Evolutionary conservation across 2,113 vertebrate species (phyloP), one percentile per base, ranked within the genome.

Genomic region (Blennius ocellaris): DNA sequence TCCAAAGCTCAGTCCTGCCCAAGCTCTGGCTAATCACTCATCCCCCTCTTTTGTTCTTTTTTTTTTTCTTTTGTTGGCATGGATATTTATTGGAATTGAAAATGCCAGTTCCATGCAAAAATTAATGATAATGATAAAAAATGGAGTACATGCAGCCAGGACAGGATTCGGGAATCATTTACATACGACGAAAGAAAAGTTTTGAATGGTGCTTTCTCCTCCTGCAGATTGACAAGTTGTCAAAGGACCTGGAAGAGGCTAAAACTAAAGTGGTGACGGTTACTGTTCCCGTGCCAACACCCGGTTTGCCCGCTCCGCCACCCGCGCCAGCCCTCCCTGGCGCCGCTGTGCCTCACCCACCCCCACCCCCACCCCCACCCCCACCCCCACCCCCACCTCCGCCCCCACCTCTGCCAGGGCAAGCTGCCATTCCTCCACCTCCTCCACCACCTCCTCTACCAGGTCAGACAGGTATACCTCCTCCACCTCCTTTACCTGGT

Each of bases 161-260:
- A 65, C 21, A 30, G 21, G 4, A 30, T 30, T 30, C 21, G 21
- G 21, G 21, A 30, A 2, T 30, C 21, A 30, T 30, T 30, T 30
- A 30, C 21, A 30, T 30, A 30, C 21, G n/a, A n/a, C n/a, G n/a
- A 0, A 14, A 44, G 15, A 52, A n/a, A n/a, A n/a, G n/a, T n/a
- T n/a, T n/a, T n/a, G n/a, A n/a, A n/a, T 56, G 7, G 4, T 30
- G 21, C 21, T 30, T 30, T 30, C 21, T 30, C 21, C 21, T 30
- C 21, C 7, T 86, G 1, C 76, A 97, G 96, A 78, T 92, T 78
- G 89, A 95, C 56, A 91, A 92, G 65, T 76, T 97, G 44, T 92
- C 93, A 16, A 94, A 95, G 82, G 95, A 96, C 16, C 91, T 96
- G 52, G 92, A 96, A 86, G 94, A 94, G 63, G 90, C 92, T 51